Percentiles rank a stretch among this genome's conserved stretches.
These are phyloP conservation scores for Colletes gigas DNA, from an alignment of 1,140 invertebrate species.

Conservation along the genomic window DNA sequence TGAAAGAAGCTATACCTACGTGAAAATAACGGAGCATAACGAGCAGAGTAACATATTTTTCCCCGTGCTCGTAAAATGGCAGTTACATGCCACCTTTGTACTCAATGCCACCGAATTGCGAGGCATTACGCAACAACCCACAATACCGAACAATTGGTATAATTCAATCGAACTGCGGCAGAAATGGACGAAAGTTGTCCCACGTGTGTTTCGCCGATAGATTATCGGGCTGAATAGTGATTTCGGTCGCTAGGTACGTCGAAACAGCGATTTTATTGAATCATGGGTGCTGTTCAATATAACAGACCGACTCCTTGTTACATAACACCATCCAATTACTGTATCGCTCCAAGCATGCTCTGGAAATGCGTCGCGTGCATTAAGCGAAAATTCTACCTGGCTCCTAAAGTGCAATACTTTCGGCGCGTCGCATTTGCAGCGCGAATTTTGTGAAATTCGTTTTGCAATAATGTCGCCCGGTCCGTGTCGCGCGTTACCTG, in stretches of 20 bases:
- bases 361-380: background rate
- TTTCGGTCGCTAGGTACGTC: background rate
- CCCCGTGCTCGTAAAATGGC: background rate
- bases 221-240: slow-evolving; percentile 13
- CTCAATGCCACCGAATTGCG: background rate
- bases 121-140: background rate
- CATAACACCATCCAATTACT: slow-evolving; percentile 15
- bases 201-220: slow-evolving; percentile 2
- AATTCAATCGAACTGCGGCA: slow-evolving; percentile 24
- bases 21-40: background rate
- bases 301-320: background rate
- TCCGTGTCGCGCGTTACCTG: background rate
- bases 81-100: background rate
- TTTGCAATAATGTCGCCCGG: too few relatives aligned
- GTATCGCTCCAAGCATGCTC: too few relatives aligned
- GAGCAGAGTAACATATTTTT: background rate
- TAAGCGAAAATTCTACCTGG: background rate
- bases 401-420: background rate
- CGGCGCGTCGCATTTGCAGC: background rate
- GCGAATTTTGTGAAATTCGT: background rate
- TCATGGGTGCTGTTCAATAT: background rate
- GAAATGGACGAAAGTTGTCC: slow-evolving; percentile 19
- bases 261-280: slow-evolving; percentile 21
- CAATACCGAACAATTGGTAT: slow-evolving; percentile 23
- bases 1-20: background rate